Conservation (phyloP, 2,113 vertebrate species). For the Xenopus laevis region DNA sequence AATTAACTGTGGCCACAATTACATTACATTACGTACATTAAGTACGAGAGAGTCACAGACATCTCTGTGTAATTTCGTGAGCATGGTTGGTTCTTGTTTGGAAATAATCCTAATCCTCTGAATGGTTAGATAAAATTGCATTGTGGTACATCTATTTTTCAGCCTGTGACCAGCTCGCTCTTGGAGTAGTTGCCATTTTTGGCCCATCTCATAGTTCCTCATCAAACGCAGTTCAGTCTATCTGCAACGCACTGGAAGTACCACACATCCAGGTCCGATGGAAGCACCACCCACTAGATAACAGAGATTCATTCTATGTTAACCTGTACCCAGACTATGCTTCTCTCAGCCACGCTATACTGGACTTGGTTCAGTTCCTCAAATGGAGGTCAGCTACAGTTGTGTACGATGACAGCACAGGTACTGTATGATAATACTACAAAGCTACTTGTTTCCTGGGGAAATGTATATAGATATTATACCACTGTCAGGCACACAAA, state of each 20-base stretch:
- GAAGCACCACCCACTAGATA: slow-evolving; percentile 97
- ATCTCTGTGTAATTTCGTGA: too few species aligned
- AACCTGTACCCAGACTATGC: slow-evolving; percentile 96
- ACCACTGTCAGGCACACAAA: too few species aligned
- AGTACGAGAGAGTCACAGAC: too few species aligned
- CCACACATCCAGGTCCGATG: slow-evolving; percentile 95
- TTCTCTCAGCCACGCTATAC: slow-evolving; percentile 93
- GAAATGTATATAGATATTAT: too few species aligned
- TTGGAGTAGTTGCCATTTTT: slow-evolving; percentile 96
- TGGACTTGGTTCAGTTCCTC: slow-evolving; percentile 93
- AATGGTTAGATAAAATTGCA: not conserved
- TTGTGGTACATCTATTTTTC: slow-evolving; percentile 33
- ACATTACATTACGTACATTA: too few species aligned
- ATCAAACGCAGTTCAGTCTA: slow-evolving; percentile 94
- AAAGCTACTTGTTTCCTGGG: too few species aligned
- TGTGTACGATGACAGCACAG: slow-evolving; percentile 96
- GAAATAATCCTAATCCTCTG: too few species aligned
- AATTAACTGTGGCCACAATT: too few species aligned
- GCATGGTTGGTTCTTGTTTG: too few species aligned
- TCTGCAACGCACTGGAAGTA: slow-evolving; percentile 95
- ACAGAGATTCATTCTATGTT: slow-evolving; percentile 95
- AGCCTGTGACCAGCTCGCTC: slow-evolving; percentile 96
- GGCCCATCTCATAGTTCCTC: slow-evolving; percentile 96
- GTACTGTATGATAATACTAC: slow-evolving; percentile 54
- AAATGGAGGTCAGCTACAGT: slow-evolving; percentile 97